Percentiles rank a stretch among this genome's conserved stretches.
These are phyloP conservation scores for Chiroxiphia lanceolata DNA, from an alignment of 2,797 vertebrate genomes.

Conservation along the genomic window DNA sequence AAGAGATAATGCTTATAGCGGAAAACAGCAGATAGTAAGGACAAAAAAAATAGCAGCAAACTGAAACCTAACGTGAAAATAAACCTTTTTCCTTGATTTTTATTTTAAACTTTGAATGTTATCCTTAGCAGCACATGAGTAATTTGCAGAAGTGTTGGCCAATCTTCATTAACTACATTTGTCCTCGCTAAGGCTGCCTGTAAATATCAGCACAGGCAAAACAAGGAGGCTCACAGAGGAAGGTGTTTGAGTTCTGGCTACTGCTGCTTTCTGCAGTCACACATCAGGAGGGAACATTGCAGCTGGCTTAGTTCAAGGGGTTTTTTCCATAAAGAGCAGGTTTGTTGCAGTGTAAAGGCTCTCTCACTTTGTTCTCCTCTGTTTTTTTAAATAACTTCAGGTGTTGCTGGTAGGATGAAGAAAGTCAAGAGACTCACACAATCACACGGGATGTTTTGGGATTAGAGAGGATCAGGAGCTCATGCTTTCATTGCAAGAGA, in stretches of 20 bases:
- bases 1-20: neutral
- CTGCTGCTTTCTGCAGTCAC: neutral
- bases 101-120: neutral
- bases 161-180: neutral
- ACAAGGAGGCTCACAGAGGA: neutral
- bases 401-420: neutral
- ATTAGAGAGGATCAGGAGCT: slow-evolving; percentile 48
- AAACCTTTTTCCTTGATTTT: neutral
- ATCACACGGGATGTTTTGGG: slow-evolving; percentile 30
- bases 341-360: neutral
- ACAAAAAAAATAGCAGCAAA: neutral
- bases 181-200: neutral
- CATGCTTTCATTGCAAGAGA: neutral
- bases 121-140: neutral
- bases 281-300: neutral
- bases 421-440: neutral
- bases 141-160: neutral
- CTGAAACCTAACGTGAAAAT: neutral
- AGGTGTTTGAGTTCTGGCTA: neutral
- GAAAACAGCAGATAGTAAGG: neutral
- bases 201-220: neutral
- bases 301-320: neutral
- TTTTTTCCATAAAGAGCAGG: neutral
- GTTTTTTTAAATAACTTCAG: neutral
- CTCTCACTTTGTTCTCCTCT: neutral